These are phyloP conservation scores for Connochaetes taurinus DNA, from an alignment of 2,113 vertebrate genomes.

Conservation along the genomic window DNA sequence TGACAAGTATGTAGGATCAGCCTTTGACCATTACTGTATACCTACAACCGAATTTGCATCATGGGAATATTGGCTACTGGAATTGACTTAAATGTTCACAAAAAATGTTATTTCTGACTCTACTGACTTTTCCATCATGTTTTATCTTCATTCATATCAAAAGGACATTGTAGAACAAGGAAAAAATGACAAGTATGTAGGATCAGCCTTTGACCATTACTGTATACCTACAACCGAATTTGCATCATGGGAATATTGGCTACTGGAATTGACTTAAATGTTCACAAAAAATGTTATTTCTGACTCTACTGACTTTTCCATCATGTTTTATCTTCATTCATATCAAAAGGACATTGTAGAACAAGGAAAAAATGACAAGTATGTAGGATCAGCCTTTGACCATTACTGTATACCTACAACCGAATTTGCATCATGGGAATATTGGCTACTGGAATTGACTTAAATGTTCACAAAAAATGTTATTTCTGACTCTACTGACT, in stretches of 20 bases:
- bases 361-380: no score
- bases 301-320: no score
- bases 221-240: neutral
- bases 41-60: neutral
- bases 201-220: neutral
- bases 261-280: no score
- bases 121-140: neutral
- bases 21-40: neutral
- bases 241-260: neutral
- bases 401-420: no score
- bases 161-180: neutral
- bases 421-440: no score
- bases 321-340: no score
- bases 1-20: neutral
- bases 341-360: no score
- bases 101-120: neutral
- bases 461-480: no score
- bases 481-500: no score
- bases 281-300: no score
- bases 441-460: no score
- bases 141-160: neutral
- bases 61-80: neutral
- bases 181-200: neutral
- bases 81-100: neutral
- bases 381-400: no score